A percentile compares a stretch with the other conserved stretches of the same genome.
Conservation (phyloP, 2,888 invertebrate species). For the Apamea crenata region DNA sequence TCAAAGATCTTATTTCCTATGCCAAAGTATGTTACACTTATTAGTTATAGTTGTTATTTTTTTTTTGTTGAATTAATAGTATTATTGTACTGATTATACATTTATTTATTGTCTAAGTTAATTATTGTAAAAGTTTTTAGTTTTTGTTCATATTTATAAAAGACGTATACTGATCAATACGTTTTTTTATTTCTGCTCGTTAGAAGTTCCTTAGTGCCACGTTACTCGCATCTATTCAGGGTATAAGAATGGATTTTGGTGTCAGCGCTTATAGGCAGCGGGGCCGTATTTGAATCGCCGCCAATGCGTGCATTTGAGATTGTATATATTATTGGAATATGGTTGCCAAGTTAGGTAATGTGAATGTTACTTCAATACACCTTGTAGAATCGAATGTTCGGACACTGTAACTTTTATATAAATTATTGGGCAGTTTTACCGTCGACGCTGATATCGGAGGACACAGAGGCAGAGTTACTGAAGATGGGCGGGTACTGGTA, state of each 20-base stretch:
- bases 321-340: constrained; percentile 12
- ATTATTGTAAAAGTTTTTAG: constrained; percentile 54
- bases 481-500: constrained; percentile 85
- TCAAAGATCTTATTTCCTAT: constrained; percentile 59
- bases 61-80: constrained; percentile 50
- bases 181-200: constrained; percentile 50
- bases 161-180: constrained; percentile 60
- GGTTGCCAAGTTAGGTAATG: constrained; percentile 9
- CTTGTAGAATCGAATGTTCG: constrained; percentile 28
- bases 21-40: constrained; percentile 64
- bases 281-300: constrained; percentile 21
- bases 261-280: constrained; percentile 30
- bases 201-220: background rate
- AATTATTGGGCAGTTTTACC: constrained; percentile 65
- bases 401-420: constrained; percentile 55
- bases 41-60: constrained; percentile 49
- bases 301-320: constrained; percentile 27
- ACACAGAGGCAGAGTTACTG: constrained; percentile 72
- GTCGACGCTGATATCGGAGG: constrained; percentile 56
- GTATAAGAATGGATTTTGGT: constrained; percentile 38
- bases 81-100: constrained; percentile 50
- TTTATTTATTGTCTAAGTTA: constrained; percentile 58
- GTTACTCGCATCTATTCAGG: constrained; percentile 6
- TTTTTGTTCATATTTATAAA: constrained; percentile 66
- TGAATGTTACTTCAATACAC: constrained; percentile 9